Conservation (phyloP, 2,113 vertebrate genomes). For the Cyphomyrus discorhynchus region DNA sequence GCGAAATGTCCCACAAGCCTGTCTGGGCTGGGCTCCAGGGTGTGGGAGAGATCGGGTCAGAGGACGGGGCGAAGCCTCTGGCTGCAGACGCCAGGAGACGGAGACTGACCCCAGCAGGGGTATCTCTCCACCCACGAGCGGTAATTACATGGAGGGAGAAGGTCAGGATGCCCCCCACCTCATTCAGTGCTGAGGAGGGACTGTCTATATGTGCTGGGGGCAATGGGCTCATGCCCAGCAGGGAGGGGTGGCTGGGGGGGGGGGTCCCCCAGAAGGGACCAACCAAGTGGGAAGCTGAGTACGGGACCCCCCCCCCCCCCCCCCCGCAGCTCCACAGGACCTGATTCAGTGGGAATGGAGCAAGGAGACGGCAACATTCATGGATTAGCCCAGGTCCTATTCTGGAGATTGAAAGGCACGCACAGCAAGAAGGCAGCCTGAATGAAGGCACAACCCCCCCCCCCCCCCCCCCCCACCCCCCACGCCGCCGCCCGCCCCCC, state of each 20-base stretch:
- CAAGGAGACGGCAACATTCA: constrained; percentile 85
- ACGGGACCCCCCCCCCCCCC: constrained; percentile 44
- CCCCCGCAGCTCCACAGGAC: constrained; percentile 56
- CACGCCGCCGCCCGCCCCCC: too few species aligned
- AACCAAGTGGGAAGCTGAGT: constrained; percentile 96
- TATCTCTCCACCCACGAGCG: constrained; percentile 51
- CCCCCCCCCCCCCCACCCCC: too few species aligned
- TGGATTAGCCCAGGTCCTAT: constrained; percentile 98
- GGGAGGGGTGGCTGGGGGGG: constrained; percentile 81
- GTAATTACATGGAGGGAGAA: constrained; percentile 86
- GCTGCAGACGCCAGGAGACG: background rate
- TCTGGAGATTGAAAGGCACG: constrained; percentile 87
- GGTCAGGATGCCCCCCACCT: constrained; percentile 74
- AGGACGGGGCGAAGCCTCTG: background rate
- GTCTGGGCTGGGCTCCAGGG: background rate
- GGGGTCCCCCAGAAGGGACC: constrained; percentile 83
- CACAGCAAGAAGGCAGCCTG: constrained; percentile 96
- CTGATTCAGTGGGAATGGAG: constrained; percentile 94
- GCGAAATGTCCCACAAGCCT: background rate
- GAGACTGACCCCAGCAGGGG: background rate
- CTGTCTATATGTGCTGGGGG: background rate
- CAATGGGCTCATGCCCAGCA: constrained; percentile 79
- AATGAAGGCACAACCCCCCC: constrained; percentile 63
- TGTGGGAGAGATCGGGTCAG: background rate
- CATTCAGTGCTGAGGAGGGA: constrained; percentile 76